These are phyloP conservation scores for Mya arenaria DNA, from an alignment of 1,140 invertebrate species.

Conservation along the genomic window DNA sequence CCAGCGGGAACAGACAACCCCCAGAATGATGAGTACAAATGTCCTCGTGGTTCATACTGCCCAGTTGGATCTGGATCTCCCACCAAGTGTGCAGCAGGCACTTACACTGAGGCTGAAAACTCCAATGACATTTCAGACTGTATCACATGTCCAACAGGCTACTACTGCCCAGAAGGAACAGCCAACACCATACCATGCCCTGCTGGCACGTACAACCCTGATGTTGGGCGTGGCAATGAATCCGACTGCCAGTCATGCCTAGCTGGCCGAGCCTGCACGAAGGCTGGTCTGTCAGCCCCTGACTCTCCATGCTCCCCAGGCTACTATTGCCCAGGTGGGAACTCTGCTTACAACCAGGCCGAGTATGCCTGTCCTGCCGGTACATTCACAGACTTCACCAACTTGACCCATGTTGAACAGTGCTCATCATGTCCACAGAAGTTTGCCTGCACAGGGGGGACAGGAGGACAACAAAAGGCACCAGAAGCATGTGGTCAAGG, in stretches of 20 bases:
- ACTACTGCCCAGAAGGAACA: conserved; percentile 73
- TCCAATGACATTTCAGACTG: conserved; percentile 69
- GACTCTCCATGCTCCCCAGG: conserved; percentile 76
- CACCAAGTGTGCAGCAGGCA: conserved; percentile 72
- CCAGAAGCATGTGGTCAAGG: conserved; percentile 74
- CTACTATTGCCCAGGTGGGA: conserved; percentile 77
- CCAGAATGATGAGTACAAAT: conserved; percentile 68
- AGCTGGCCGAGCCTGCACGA: conserved; percentile 75
- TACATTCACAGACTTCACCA: conserved; percentile 75
- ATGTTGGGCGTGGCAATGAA: conserved; percentile 48
- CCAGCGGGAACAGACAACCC: conserved; percentile 72
- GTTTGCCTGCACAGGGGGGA: conserved; percentile 70
- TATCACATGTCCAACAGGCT: conserved; percentile 73
- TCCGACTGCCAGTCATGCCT: conserved; percentile 69
- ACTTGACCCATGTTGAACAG: conserved; percentile 74
- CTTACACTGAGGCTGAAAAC: conserved; percentile 77
- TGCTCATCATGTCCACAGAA: conserved; percentile 73
- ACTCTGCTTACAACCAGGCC: conserved; percentile 68
- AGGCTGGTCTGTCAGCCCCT: conserved; percentile 70
- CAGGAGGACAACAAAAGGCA: conserved; percentile 76
- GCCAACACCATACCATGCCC: conserved; percentile 71
- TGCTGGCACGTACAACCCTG: conserved; percentile 72
- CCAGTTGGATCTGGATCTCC: conserved; percentile 57
- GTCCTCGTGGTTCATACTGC: conserved; percentile 74
- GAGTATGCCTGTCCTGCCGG: conserved; percentile 78